Conservation (phyloP, 2,888 invertebrate species). For the Clusia tigrina region DNA sequence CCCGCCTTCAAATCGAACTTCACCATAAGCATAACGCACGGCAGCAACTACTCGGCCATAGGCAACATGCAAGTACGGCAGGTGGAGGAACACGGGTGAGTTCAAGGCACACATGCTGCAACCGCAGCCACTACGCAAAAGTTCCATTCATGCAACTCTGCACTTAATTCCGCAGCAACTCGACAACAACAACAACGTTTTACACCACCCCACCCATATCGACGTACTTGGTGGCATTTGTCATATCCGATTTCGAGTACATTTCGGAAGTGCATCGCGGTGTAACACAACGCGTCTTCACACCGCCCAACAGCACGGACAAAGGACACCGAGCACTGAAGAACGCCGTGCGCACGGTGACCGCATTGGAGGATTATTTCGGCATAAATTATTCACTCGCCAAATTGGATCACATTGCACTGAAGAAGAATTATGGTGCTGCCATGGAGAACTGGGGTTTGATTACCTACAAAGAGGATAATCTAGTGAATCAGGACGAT, state of each 20-base stretch:
- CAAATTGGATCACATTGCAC: conserved; percentile 87
- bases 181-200: conserved; percentile 63
- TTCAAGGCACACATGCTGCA: background rate
- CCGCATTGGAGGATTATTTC: conserved; percentile 72
- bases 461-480: conserved; percentile 70
- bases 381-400: conserved; percentile 77
- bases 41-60: conserved; percentile 58
- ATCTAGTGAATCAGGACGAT: conserved; percentile 47
- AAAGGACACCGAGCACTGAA: conserved; percentile 50
- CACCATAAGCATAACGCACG: conserved; percentile 70
- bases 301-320: conserved; percentile 43
- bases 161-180: conserved; percentile 22
- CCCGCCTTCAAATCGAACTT: conserved; percentile 76
- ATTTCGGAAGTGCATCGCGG: conserved; percentile 59
- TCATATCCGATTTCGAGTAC: conserved; percentile 71
- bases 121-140: background rate
- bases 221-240: conserved; percentile 83
- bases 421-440: conserved; percentile 82
- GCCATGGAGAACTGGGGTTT: conserved; percentile 98
- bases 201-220: conserved; percentile 73
- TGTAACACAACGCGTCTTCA: conserved; percentile 58
- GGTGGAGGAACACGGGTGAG: conserved; percentile 42
- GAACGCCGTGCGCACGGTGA: conserved; percentile 50
- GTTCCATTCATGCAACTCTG: background rate
- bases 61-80: conserved; percentile 59